phyloP scores from a whole-genome alignment of 2,113 vertebrate species.

The Anthoscopus minutus region DNA sequence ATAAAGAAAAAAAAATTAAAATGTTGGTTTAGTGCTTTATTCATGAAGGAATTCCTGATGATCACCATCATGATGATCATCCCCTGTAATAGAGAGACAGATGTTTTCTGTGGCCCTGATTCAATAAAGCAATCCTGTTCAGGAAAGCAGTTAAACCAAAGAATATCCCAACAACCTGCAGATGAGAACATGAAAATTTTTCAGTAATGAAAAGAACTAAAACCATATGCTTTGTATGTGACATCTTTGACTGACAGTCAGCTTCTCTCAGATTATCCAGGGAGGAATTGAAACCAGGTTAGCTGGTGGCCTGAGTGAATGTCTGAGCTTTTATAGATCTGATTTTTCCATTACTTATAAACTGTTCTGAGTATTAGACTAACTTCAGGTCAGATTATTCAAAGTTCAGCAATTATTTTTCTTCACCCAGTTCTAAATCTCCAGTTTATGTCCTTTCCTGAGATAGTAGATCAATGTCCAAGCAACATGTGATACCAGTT shows the following conservation, averaged over 20 bases:
- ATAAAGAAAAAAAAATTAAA: background rate
- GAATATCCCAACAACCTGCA: constrained; percentile 20
- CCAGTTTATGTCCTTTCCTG: background rate
- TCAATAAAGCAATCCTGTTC: constrained; percentile 30
- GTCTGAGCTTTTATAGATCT: background rate
- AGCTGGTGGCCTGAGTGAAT: background rate
- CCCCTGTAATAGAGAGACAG: background rate
- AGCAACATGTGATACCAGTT: background rate
- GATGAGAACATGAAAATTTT: constrained; percentile 33
- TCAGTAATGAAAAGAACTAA: constrained; percentile 4
- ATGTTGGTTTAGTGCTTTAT: background rate
- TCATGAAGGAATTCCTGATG: background rate
- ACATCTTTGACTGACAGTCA: constrained; percentile 23
- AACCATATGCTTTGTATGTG: background rate
- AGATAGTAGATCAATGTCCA: background rate
- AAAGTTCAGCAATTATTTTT: background rate
- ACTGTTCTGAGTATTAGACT: background rate
- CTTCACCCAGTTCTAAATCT: background rate
- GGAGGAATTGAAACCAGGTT: background rate
- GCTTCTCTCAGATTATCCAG: background rate
- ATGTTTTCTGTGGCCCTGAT: constrained; percentile 38
- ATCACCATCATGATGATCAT: constrained; percentile 12
- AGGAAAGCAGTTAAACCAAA: constrained; percentile 12
- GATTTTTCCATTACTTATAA: constrained; percentile 23
- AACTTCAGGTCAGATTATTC: background rate